Conservation (phyloP, 2,113 vertebrate genomes). For the Neopipo cinnamomea region DNA sequence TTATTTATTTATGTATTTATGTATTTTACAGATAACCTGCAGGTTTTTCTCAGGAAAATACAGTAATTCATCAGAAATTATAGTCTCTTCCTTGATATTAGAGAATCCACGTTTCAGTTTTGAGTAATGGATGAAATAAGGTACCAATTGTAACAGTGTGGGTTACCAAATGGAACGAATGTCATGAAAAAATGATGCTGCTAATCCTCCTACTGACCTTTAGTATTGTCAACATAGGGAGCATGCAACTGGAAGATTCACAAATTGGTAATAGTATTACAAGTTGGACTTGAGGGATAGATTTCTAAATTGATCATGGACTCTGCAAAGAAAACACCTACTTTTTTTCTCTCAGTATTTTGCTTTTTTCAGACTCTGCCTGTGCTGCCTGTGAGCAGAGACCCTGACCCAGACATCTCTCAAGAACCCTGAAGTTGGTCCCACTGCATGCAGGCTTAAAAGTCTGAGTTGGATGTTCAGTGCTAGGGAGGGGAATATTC, state of each 20-base stretch:
- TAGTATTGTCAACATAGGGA: not conserved
- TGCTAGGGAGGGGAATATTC: not conserved
- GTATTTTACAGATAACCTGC: not conserved
- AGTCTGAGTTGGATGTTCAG: not conserved
- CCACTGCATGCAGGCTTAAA: not conserved
- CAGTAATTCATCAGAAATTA: not conserved
- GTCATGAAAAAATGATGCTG: not conserved
- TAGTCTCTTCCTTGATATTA: not conserved
- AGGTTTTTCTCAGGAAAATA: not conserved
- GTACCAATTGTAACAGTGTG: not conserved
- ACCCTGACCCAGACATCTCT: not conserved
- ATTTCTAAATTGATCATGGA: not conserved
- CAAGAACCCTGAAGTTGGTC: not conserved
- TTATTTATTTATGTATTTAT: not conserved
- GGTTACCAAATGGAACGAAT: not conserved
- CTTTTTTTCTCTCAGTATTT: not conserved
- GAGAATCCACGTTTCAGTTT: not conserved
- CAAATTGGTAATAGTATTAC: not conserved
- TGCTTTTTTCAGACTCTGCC: not conserved
- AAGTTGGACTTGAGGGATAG: not conserved
- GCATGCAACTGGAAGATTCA: not conserved
- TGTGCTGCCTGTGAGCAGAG: not conserved
- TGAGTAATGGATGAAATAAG: not conserved
- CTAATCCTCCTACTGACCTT: not conserved
- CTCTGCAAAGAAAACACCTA: not conserved